Percentiles rank a stretch among this genome's conserved stretches.
Evolutionary conservation across 2,113 vertebrate species (phyloP).

Genomic region (Terrapene triunguis): DNA sequence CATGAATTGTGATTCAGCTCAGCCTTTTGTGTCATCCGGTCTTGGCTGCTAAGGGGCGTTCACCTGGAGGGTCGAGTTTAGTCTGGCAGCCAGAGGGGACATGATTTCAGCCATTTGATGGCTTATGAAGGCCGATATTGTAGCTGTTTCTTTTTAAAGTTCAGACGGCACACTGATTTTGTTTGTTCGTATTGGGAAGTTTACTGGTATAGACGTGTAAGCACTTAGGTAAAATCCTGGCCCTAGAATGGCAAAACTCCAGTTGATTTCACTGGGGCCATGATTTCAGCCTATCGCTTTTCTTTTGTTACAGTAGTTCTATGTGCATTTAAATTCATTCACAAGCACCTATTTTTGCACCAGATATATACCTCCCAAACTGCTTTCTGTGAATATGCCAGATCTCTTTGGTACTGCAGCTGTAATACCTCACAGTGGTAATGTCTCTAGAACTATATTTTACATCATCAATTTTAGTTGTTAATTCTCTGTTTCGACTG

Average conservation of each 20-base stretch:
- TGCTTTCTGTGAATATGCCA: neutral
- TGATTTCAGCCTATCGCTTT: neutral
- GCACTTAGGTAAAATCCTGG: too few species aligned
- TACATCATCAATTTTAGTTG: neutral
- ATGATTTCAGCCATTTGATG: neutral
- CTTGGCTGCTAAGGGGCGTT: neutral
- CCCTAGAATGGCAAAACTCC: too few species aligned
- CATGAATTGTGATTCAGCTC: neutral
- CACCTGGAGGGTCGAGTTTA: neutral
- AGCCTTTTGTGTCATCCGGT: neutral
- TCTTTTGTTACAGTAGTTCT: neutral
- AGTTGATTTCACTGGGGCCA: neutral
- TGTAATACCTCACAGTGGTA: rapidly evolving
- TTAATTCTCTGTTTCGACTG: neutral
- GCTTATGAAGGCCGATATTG: neutral
- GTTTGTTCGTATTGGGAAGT: neutral
- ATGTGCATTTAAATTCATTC: neutral
- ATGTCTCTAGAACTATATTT: neutral
- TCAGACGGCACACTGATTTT: neutral
- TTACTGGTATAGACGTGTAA: neutral
- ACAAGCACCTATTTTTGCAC: neutral
- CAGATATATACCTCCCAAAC: neutral
- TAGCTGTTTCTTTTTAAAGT: neutral
- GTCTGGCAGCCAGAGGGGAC: neutral
- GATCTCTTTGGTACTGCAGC: neutral